These are phyloP conservation scores for Capitulum mitella DNA, from an alignment of 2,888 invertebrate species.

Conservation along the genomic window DNA sequence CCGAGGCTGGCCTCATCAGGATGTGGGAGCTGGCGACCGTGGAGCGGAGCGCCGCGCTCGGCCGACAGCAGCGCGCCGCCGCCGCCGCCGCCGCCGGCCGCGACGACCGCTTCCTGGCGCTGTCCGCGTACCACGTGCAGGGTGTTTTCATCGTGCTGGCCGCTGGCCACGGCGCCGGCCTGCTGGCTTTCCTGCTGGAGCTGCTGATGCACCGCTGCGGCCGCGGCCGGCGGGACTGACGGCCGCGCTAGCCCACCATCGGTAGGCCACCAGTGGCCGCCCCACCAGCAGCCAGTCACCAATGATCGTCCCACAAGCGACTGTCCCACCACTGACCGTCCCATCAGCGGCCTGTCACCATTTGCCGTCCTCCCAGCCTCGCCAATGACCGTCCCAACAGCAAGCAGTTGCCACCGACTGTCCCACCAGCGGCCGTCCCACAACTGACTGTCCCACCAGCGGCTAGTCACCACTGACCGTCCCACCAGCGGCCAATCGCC, in stretches of 20 bases:
- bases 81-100: neutral
- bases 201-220: neutral
- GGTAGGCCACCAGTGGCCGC: neutral
- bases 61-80: neutral
- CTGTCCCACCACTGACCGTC: no score
- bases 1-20: neutral
- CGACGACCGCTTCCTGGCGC: neutral
- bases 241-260: neutral
- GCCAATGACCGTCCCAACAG: no score
- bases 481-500: no score
- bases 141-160: constrained; percentile 7
- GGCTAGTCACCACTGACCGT: no score
- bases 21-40: neutral
- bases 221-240: no score
- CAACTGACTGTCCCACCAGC: no score
- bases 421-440: no score
- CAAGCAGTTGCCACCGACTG: no score
- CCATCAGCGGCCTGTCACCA: no score
- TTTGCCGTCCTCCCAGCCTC: no score
- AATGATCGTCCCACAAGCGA: no score
- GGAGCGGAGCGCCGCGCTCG: neutral
- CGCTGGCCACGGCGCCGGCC: neutral
- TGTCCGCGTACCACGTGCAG: constrained; percentile 15
- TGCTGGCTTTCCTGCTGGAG: neutral
- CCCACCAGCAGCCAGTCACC: neutral